Evolutionary conservation across 2,113 vertebrate species (phyloP).

Genomic region (Anarrhichthys ocellatus): DNA sequence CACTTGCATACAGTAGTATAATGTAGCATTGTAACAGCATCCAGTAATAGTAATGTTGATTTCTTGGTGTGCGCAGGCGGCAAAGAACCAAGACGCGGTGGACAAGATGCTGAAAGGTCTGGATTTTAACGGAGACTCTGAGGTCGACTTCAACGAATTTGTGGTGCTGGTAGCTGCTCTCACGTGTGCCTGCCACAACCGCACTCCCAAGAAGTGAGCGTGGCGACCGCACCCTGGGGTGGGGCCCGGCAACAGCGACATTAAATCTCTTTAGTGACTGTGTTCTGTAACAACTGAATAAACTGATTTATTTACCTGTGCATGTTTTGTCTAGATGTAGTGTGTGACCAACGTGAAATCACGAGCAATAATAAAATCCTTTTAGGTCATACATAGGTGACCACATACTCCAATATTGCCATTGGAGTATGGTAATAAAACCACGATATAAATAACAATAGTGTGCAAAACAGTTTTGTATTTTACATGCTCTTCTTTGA

Average conservation of each 20-base stretch:
- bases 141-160: slow-evolving; percentile 86
- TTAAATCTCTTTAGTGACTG: not conserved
- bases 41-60: not conserved
- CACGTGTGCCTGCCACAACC: slow-evolving; percentile 73
- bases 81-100: slow-evolving; percentile 62
- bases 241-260: not conserved
- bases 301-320: slow-evolving; percentile 11
- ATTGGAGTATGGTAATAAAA: not conserved
- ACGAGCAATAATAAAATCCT: not conserved
- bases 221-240: not conserved
- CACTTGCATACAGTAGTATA: not conserved
- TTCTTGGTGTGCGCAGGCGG: slow-evolving; percentile 22
- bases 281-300: slow-evolving; percentile 33
- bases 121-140: slow-evolving; percentile 76
- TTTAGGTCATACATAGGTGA: not conserved
- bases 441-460: not conserved
- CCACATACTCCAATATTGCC: not conserved
- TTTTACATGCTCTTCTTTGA: not conserved
- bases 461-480: not conserved
- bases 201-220: slow-evolving; percentile 29
- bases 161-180: slow-evolving; percentile 75
- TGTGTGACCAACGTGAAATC: not conserved
- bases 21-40: not conserved
- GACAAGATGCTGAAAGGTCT: slow-evolving; percentile 78
- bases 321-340: not conserved